A percentile compares a stretch with the other conserved stretches of the same genome.
These are phyloP conservation scores for Cheirogaleus major DNA, from an alignment of 2,797 vertebrate genomes.

Conservation along the genomic window DNA sequence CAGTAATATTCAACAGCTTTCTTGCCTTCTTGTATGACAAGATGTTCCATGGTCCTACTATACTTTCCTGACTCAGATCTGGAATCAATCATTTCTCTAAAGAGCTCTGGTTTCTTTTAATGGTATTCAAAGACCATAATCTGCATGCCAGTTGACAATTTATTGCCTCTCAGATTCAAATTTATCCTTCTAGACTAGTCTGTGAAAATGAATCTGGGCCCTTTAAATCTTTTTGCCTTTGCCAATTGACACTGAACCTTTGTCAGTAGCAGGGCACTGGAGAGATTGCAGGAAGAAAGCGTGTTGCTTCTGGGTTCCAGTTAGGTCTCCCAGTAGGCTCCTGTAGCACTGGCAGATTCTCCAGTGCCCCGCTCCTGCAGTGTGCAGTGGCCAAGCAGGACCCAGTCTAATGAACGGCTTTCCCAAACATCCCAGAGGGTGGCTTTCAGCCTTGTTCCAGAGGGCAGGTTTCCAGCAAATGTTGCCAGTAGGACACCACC, in stretches of 20 bases:
- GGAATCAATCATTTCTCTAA: not conserved
- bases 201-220: constrained; percentile 24
- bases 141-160: not conserved
- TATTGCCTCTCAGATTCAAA: not conserved
- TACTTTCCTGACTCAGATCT: not conserved
- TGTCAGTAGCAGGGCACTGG: not conserved
- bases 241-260: not conserved
- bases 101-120: constrained; percentile 16
- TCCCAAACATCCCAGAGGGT: not conserved
- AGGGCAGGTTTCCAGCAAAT: not conserved
- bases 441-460: not conserved
- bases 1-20: not conserved
- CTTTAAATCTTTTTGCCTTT: not conserved
- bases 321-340: not conserved
- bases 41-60: not conserved
- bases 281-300: not conserved
- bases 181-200: not conserved
- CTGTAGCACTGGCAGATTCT: not conserved
- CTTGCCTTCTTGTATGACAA: not conserved
- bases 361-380: not conserved
- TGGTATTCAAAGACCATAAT: not conserved
- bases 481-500: not conserved
- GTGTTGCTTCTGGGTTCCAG: not conserved
- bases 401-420: not conserved
- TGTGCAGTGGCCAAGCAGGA: not conserved